phyloP scores from a whole-genome alignment of 2,797 vertebrate species.

The Argentina silus region DNA sequence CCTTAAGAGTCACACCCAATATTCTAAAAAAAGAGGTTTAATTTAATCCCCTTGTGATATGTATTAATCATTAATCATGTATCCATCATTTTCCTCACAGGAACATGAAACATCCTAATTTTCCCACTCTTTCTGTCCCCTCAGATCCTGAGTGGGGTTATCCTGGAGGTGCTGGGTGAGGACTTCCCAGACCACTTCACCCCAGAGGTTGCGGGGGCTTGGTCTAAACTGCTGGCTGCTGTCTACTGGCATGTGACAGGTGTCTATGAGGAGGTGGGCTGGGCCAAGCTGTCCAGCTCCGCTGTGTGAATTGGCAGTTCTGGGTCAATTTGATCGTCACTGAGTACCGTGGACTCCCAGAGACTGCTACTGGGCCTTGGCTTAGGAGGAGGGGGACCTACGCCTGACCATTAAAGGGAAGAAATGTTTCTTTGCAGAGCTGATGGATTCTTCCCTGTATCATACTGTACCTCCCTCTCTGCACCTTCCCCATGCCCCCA shows the following conservation, averaged over 20 bases:
- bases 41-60: too few species aligned
- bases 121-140: constrained; percentile 1
- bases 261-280: constrained; percentile 89
- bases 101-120: neutral
- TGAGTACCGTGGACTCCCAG: neutral
- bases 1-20: neutral
- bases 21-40: too few species aligned
- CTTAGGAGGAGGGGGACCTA: constrained; percentile 26
- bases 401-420: constrained; percentile 18
- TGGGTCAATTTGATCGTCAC: constrained; percentile 1
- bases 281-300: constrained; percentile 79
- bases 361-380: constrained; percentile 16
- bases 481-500: constrained; percentile 1
- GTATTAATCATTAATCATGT: neutral
- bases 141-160: constrained; percentile 88
- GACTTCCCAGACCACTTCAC: constrained; percentile 84
- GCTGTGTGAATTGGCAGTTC: constrained; percentile 54
- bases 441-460: neutral
- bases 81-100: neutral
- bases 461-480: neutral
- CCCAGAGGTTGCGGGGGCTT: constrained; percentile 83
- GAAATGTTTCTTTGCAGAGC: constrained; percentile 19
- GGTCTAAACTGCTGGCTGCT: constrained; percentile 87
- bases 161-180: constrained; percentile 90
- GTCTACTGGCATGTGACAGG: constrained; percentile 81